These are phyloP conservation scores for Urosaurus nigricauda DNA, from an alignment of 2,797 vertebrate species.

Conservation along the genomic window DNA sequence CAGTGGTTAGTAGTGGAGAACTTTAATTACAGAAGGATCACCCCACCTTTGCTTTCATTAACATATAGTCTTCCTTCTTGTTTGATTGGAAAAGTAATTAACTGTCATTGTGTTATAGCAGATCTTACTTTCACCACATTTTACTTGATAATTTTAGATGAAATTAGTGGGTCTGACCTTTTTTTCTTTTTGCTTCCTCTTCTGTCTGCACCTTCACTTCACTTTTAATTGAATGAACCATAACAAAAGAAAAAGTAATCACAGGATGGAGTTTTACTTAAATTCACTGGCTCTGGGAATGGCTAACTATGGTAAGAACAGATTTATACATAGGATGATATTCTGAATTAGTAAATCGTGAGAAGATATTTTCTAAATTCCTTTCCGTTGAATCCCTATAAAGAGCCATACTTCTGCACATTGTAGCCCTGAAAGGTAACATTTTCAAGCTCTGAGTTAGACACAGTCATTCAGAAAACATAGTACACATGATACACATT, in stretches of 20 bases:
- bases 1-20: constrained; percentile 48
- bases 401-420: too few species aligned
- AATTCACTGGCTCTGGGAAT: constrained; percentile 62
- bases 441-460: constrained; percentile 17
- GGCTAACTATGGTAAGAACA: constrained; percentile 48
- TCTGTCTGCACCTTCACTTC: constrained; percentile 51
- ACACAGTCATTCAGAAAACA: constrained; percentile 32
- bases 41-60: constrained; percentile 59
- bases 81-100: constrained; percentile 70
- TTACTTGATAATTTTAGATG: constrained; percentile 61
- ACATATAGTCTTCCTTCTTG: constrained; percentile 59
- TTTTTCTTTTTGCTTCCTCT: constrained; percentile 22
- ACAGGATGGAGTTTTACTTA: constrained; percentile 61
- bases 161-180: constrained; percentile 57
- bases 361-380: constrained; percentile 42
- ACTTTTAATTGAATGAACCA: constrained; percentile 64
- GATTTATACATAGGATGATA: constrained; percentile 23
- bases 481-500: background rate
- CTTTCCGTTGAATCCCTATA: constrained; percentile 12
- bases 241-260: constrained; percentile 64
- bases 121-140: constrained; percentile 41
- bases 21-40: constrained; percentile 55
- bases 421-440: too few species aligned
- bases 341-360: constrained; percentile 47
- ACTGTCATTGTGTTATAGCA: constrained; percentile 52